Base-by-base conservation (phyloP, 2,797 vertebrate species). In the Epinephelus malabaricus region DNA sequence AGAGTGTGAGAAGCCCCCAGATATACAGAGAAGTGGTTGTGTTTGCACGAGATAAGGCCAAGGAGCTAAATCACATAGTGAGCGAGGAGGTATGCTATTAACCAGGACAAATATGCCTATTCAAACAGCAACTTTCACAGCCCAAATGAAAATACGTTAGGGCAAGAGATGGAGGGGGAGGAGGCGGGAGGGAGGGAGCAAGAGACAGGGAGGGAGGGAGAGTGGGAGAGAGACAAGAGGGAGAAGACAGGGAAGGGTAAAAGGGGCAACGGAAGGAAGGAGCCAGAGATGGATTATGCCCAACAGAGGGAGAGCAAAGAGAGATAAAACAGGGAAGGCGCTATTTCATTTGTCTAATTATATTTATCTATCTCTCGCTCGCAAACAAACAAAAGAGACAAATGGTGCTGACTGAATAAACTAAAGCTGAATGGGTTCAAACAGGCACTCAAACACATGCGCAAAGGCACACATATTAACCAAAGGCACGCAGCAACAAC, bases 91-190 rank as follows among this genome's bases (percentile, higher is more conserved):
- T 91, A 90, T 90, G 91, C 91, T 91, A 95, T 95, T 95, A 96
- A 94, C 92, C 93, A 93, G 94, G 93, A 95, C 94, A 95, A 95
- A 96, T 95, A 95, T 95, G 94, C 92, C 93, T 94, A 94, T 95
- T 95, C 94, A 95, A 94, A 95, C 92, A 92, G 93, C 90, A 92
- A 95, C 93, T 93, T 94, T 90, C 93, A 90, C 91, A 92, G 89
- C 68, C 81, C 85, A 85, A 92, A 93, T 89, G 90, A 89, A 92
- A 92, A 92, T 87, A 83, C 76, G 71, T 83, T 54, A 68, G 81
- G 81, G 87, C 73, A 78, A 81, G 80, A 85, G 68, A 85, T 6
- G 50, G 71, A 72, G 79, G 64, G 65, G 27, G 64, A 63, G 15
- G n/a, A 2, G 30, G 59, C 23, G 59, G 40, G 45, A 64, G 49